Percentiles rank a stretch among this genome's conserved stretches.
Evolutionary conservation across 2,113 vertebrate genomes (phyloP).

Genomic region (Epinephelus cyanopodus): DNA sequence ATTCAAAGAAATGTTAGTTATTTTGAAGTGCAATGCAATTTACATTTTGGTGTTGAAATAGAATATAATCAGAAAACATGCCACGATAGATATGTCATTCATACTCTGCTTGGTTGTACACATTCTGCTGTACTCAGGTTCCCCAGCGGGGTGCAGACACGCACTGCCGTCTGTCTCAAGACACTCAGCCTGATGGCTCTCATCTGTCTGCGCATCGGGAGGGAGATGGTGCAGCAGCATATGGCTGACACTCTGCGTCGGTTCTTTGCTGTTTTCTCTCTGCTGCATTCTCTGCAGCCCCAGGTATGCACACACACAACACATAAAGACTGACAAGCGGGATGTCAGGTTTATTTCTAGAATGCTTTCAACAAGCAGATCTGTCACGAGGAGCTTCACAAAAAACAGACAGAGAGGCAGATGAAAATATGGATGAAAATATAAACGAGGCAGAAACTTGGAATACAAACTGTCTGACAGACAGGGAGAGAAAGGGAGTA

Average conservation of each 20-base stretch:
- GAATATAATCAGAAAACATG: not conserved
- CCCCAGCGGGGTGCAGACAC: slow-evolving; percentile 94
- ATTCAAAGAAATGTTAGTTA: not conserved
- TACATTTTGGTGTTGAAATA: slow-evolving; percentile 2
- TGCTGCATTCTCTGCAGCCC: slow-evolving; percentile 87
- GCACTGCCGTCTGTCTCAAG: slow-evolving; percentile 93
- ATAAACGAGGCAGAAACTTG: slow-evolving; percentile 7
- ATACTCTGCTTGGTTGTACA: slow-evolving; percentile 14
- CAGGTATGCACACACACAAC: slow-evolving; percentile 84
- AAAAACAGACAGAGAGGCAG: slow-evolving; percentile 2
- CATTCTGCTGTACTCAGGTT: slow-evolving; percentile 85
- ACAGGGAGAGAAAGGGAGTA: not conserved
- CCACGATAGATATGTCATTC: slow-evolving; percentile 23
- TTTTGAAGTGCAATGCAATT: not conserved
- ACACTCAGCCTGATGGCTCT: slow-evolving; percentile 95
- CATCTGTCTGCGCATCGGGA: slow-evolving; percentile 95
- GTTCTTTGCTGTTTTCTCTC: slow-evolving; percentile 93
- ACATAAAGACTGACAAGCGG: not conserved
- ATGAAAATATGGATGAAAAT: slow-evolving; percentile 17
- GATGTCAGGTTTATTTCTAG: slow-evolving; percentile 23
- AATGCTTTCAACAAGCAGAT: slow-evolving; percentile 32
- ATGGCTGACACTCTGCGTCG: slow-evolving; percentile 90
- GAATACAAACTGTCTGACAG: not conserved
- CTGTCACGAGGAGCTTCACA: slow-evolving; percentile 13
- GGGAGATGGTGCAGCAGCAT: slow-evolving; percentile 98